Percentiles rank a stretch among this genome's conserved stretches.
Conservation (phyloP, 2,888 invertebrate genomes). For the Mamestra brassicae region DNA sequence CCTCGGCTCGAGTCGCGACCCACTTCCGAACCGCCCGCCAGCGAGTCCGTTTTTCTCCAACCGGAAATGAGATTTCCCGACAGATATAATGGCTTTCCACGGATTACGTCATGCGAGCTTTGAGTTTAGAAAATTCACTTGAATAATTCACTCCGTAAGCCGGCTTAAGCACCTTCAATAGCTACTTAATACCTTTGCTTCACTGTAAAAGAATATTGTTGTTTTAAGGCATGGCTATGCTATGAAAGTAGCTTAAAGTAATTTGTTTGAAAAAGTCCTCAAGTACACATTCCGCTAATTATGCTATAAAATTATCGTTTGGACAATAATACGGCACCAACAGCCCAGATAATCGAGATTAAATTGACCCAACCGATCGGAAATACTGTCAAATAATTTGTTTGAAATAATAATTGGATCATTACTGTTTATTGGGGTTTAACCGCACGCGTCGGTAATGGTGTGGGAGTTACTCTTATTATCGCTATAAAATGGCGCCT, state of each 20-base stretch:
- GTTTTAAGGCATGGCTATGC: background rate
- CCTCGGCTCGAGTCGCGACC: conserved; percentile 76
- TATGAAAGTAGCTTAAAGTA: background rate
- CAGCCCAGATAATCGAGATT: conserved; percentile 33
- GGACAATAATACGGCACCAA: conserved; percentile 28
- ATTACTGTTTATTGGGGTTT: conserved; percentile 61
- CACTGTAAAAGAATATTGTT: conserved; percentile 26
- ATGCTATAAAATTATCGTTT: conserved; percentile 33
- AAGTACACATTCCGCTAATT: conserved; percentile 21
- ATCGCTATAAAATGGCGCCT: conserved; percentile 44
- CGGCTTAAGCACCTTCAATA: conserved; percentile 54
- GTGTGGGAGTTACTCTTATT: conserved; percentile 37
- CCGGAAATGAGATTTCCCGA: conserved; percentile 89
- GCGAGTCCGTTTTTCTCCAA: conserved; percentile 84
- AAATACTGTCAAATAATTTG: conserved; percentile 53
- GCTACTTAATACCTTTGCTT: conserved; percentile 39
- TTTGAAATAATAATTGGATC: conserved; percentile 60
- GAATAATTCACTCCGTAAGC: conserved; percentile 72
- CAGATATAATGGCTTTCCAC: conserved; percentile 87
- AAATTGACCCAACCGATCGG: conserved; percentile 46
- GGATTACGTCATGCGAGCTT: conserved; percentile 84
- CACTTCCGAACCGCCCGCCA: conserved; percentile 76
- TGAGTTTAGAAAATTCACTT: conserved; percentile 76
- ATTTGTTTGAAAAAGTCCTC: conserved; percentile 14
- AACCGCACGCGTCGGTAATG: conserved; percentile 42